Percentiles rank a stretch among this genome's conserved stretches.
These are phyloP conservation scores for Crotalus tigris DNA, from an alignment of 2,113 vertebrate species.

Conservation along the genomic window DNA sequence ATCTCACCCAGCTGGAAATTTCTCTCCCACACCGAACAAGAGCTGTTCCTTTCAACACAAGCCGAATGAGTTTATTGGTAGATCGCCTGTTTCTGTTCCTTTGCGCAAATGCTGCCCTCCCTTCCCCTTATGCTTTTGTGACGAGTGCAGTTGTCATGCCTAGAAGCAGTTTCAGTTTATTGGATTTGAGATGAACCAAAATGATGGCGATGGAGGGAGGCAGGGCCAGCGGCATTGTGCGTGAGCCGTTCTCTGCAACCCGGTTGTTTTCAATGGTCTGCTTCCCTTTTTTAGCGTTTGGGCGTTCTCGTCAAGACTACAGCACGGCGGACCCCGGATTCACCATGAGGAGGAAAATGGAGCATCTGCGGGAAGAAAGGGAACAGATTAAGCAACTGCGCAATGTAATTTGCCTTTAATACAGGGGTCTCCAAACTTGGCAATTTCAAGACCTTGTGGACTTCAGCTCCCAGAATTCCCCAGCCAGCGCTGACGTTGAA, in stretches of 20 bases:
- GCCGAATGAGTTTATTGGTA: not conserved
- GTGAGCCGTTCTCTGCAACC: not conserved
- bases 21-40: not conserved
- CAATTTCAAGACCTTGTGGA: not conserved
- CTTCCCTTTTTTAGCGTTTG: conserved; percentile 76
- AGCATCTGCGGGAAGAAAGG: conserved; percentile 93
- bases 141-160: not conserved
- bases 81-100: not conserved
- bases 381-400: conserved; percentile 90
- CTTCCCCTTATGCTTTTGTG: not conserved
- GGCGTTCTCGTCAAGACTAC: conserved; percentile 83
- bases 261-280: not conserved
- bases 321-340: conserved; percentile 88
- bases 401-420: conserved; percentile 72
- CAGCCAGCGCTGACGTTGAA: not conserved
- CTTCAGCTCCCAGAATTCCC: too few species aligned
- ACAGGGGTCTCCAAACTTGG: not conserved
- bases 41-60: not conserved
- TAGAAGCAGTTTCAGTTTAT: not conserved
- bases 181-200: too few species aligned
- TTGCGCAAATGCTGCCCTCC: not conserved
- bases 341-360: conserved; percentile 99
- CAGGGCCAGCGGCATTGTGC: accelerated
- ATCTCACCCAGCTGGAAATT: not conserved
- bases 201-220: not conserved